Base-by-base conservation (phyloP, 2,113 vertebrate genomes). In the Cacatua alba region DNA sequence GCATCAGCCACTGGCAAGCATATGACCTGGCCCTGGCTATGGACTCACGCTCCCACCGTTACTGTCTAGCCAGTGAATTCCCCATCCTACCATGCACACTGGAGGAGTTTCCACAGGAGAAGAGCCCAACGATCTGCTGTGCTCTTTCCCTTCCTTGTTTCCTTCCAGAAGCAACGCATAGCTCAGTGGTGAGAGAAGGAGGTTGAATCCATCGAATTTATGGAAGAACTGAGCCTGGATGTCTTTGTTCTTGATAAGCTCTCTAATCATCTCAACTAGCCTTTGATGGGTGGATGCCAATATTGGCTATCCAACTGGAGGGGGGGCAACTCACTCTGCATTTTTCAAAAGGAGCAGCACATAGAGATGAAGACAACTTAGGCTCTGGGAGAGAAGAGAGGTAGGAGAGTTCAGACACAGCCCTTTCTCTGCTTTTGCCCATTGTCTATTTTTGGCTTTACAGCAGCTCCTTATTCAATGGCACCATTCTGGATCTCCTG, bases 1-100 rank as follows among this genome's bases (percentile, higher is more conserved):
- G 25, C 26, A 86, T 29, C 55, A n/a, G 4, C 44, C 46, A 24
- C 31, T 44, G 17, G 48, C 16, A 65, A n/a, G 8, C 2, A 1
- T 23, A 8, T 20, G 23, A 31, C n/a, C 37, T 81, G 41, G 60
- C 37, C 25, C 35, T 37, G 21, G 39, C n/a, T 76, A n/a, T 29
- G 26, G 49, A 53, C 28, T 85, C 57, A 43, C 0, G 0, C 5
- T 55, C 28, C 49, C 28, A 35, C 20, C 2, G 0, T 60, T 62
- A 55, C 10, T 11, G 7, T 39, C 85, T 55, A 81, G 64, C 29
- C n/a, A n/a, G 13, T 23, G 51, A 82, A 67, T 67, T 55, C 41
- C 81, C 15, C 57, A 44, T 65, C 41, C 33, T 44, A 39, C 26
- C 7, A 11, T 10, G 4, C 39, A 39, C 19, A 20, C 23, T 23